Percentiles rank a stretch among this genome's conserved stretches.
These are phyloP conservation scores for Spea bombifrons DNA, from an alignment of 2,113 vertebrate genomes.

Conservation along the genomic window DNA sequence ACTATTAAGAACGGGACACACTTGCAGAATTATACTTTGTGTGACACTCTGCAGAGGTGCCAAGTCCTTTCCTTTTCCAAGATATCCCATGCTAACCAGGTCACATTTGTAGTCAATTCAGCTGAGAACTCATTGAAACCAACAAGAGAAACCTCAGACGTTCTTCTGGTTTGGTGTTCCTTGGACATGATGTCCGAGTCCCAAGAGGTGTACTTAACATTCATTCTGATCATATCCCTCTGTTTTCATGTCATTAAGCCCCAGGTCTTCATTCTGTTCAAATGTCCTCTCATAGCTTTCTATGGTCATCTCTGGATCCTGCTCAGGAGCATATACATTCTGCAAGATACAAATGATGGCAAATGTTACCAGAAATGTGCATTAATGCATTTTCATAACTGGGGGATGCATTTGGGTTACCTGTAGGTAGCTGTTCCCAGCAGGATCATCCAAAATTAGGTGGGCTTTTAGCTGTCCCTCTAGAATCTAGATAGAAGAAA, in stretches of 20 bases:
- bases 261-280: constrained; percentile 90
- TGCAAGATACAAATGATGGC: constrained; percentile 51
- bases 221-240: constrained; percentile 73
- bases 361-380: too few relatives aligned
- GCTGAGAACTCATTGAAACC: too few relatives aligned
- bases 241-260: constrained; percentile 90
- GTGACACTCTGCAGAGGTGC: too few relatives aligned
- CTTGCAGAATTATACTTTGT: too few relatives aligned
- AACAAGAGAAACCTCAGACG: too few relatives aligned
- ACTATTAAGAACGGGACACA: too few relatives aligned
- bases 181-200: too few relatives aligned
- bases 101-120: too few relatives aligned
- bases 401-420: constrained; percentile 50
- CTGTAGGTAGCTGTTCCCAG: constrained; percentile 95
- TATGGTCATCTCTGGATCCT: constrained; percentile 81
- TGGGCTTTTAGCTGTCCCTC: constrained; percentile 68
- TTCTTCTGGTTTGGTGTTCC: too few relatives aligned
- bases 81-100: too few relatives aligned
- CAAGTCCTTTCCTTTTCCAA: too few relatives aligned
- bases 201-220: background rate
- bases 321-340: constrained; percentile 88
- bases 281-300: constrained; percentile 80
- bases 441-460: constrained; percentile 83
- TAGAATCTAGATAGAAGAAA: constrained; percentile 60
- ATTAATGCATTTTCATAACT: background rate